phyloP scores from a whole-genome alignment of 2,113 vertebrate species.

The Notarius lentiginosus region DNA sequence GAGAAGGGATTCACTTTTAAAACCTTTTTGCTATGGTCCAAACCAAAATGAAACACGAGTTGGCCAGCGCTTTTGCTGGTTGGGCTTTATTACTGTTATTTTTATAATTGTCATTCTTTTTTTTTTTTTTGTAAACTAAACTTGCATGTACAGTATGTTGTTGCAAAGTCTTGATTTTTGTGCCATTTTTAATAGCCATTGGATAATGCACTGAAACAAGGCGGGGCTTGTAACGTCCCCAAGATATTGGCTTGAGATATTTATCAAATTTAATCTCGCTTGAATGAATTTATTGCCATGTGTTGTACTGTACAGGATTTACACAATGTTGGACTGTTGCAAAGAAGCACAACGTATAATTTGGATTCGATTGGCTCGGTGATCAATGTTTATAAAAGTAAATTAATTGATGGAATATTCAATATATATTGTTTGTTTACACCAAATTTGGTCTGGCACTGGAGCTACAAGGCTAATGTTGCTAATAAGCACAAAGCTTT shows the following conservation, averaged over 20 bases:
- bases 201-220: conserved; percentile 9
- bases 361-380: background rate
- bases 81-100: conserved; percentile 25
- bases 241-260: background rate
- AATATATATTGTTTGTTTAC: background rate
- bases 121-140: conserved; percentile 24
- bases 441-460: background rate
- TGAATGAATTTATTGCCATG: background rate
- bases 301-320: background rate
- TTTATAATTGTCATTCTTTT: conserved; percentile 22
- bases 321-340: background rate
- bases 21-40: background rate
- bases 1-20: conserved; percentile 26
- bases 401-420: conserved; percentile 6
- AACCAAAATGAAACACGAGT: conserved; percentile 26
- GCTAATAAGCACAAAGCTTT: background rate
- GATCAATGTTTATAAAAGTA: background rate
- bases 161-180: background rate
- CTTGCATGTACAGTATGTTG: background rate
- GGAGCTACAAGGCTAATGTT: background rate
- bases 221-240: conserved; percentile 19
- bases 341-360: background rate
- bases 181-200: conserved; percentile 7
- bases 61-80: conserved; percentile 6
- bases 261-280: background rate